phyloP scores from a whole-genome alignment of 2,888 invertebrate genomes.

The Icerya purchasi region DNA sequence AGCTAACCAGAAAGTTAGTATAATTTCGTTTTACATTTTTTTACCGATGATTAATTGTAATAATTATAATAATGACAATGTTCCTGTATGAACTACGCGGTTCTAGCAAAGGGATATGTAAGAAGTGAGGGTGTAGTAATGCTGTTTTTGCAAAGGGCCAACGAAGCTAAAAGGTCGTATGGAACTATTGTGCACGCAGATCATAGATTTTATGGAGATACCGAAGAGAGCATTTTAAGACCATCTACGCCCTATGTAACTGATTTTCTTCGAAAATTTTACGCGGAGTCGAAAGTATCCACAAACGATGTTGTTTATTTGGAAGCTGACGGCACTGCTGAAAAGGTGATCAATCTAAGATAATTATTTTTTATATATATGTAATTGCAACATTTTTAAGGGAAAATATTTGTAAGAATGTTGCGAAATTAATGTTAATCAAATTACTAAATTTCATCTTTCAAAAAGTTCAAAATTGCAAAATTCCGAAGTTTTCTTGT shows the following conservation, averaged over 20 bases:
- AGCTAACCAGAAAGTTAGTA: too few relatives aligned
- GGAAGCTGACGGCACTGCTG: conserved; percentile 39
- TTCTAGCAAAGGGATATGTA: conserved; percentile 27
- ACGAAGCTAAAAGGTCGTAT: conserved; percentile 27
- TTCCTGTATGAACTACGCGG: too few relatives aligned
- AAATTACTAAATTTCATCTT: too few relatives aligned
- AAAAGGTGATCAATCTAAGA: conserved; percentile 23
- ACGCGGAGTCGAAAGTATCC: conserved; percentile 29
- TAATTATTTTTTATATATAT: too few relatives aligned
- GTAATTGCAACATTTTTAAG: too few relatives aligned
- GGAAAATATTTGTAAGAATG: too few relatives aligned
- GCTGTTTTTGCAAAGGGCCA: conserved; percentile 26
- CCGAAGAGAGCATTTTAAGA: conserved; percentile 24
- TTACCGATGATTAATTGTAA: too few relatives aligned
- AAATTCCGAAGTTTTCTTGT: too few relatives aligned
- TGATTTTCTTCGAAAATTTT: conserved; percentile 25
- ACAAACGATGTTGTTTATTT: conserved; percentile 31
- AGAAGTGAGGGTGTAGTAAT: conserved; percentile 28
- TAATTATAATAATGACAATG: too few relatives aligned
- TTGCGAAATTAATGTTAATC: too few relatives aligned
- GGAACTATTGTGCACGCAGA: conserved; percentile 33
- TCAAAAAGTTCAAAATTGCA: too few relatives aligned
- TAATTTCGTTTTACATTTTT: too few relatives aligned
- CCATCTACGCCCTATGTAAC: conserved; percentile 19
- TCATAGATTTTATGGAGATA: conserved; percentile 34